Evolutionary conservation across 2,113 vertebrate species (phyloP).

Genomic region (Oophaga pumilio): DNA sequence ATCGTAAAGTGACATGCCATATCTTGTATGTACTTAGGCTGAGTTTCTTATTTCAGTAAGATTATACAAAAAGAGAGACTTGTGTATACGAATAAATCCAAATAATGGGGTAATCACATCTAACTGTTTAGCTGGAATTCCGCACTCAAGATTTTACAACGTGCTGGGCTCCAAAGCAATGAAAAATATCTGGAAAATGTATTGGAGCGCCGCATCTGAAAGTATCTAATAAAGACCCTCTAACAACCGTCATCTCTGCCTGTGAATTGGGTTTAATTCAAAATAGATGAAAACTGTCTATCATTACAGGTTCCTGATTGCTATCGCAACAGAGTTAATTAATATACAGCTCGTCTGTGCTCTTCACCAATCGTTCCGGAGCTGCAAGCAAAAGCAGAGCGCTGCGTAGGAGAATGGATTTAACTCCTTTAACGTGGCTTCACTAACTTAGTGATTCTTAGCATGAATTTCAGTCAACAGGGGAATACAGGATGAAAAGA

Average conservation of each 20-base stretch:
- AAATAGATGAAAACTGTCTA: slow-evolving; percentile 54
- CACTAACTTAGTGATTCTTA: slow-evolving; percentile 4
- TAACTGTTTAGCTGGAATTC: slow-evolving; percentile 32
- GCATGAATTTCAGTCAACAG: not conserved
- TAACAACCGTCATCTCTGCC: slow-evolving; percentile 39
- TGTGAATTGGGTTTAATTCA: slow-evolving; percentile 37
- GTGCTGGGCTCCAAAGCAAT: slow-evolving; percentile 14
- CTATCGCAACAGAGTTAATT: slow-evolving; percentile 45
- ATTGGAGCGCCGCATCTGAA: slow-evolving; percentile 30
- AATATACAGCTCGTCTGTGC: slow-evolving; percentile 29
- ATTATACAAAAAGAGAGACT: not conserved
- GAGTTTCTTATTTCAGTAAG: slow-evolving; percentile 28
- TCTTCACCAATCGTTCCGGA: not conserved
- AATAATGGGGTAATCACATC: slow-evolving; percentile 50
- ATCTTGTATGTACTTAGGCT: slow-evolving; percentile 22
- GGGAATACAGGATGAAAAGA: not conserved
- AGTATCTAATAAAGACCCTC: slow-evolving; percentile 44
- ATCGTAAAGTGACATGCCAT: slow-evolving; percentile 25
- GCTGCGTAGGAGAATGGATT: not conserved
- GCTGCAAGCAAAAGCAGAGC: slow-evolving; percentile 13
- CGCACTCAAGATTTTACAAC: slow-evolving; percentile 28
- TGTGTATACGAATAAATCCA: slow-evolving; percentile 44
- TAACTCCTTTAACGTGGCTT: not conserved
- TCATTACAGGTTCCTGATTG: slow-evolving; percentile 29
- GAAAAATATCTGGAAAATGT: slow-evolving; percentile 36